Evolutionary conservation across 2,113 vertebrate species (phyloP).

Genomic region (Percopsis transmontana): DNA sequence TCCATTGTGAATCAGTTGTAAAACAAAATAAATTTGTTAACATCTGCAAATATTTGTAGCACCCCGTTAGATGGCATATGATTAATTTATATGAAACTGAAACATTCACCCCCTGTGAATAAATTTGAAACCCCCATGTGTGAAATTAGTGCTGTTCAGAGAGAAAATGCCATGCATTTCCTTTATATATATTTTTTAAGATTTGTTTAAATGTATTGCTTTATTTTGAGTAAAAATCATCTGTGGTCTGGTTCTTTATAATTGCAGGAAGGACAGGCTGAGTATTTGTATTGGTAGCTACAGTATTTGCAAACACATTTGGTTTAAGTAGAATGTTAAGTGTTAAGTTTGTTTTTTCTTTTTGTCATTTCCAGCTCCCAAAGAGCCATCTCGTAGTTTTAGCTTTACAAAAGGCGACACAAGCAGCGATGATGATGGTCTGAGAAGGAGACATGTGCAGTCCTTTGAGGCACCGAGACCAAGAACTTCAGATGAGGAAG

Average conservation of each 20-base stretch:
- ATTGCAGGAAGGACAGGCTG: too few relatives aligned
- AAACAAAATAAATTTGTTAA: slow-evolving; percentile 31
- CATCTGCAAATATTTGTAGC: slow-evolving; percentile 42
- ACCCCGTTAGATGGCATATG: slow-evolving; percentile 42
- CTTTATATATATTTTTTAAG: slow-evolving; percentile 11
- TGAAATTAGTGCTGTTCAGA: slow-evolving; percentile 58
- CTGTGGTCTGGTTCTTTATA: too few relatives aligned
- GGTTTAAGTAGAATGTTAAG: too few relatives aligned
- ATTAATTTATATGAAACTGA: slow-evolving; percentile 49
- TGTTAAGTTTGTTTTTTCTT: not conserved
- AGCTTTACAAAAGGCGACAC: slow-evolving; percentile 16
- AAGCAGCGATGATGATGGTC: slow-evolving; percentile 55
- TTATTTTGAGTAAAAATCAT: not conserved
- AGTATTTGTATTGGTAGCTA: too few relatives aligned
- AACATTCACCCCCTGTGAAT: slow-evolving; percentile 30
- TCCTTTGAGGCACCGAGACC: slow-evolving; percentile 50
- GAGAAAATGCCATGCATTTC: slow-evolving; percentile 42
- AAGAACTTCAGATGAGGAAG: slow-evolving; percentile 76
- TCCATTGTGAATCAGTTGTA: too few relatives aligned
- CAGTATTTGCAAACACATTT: too few relatives aligned
- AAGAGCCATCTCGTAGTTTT: slow-evolving; percentile 42
- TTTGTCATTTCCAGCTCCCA: not conserved
- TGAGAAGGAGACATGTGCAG: slow-evolving; percentile 62
- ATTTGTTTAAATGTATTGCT: not conserved
- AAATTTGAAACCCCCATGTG: slow-evolving; percentile 48